phyloP scores from a whole-genome alignment of 2,797 vertebrate genomes.

The Oceanodroma leucorhoa region DNA sequence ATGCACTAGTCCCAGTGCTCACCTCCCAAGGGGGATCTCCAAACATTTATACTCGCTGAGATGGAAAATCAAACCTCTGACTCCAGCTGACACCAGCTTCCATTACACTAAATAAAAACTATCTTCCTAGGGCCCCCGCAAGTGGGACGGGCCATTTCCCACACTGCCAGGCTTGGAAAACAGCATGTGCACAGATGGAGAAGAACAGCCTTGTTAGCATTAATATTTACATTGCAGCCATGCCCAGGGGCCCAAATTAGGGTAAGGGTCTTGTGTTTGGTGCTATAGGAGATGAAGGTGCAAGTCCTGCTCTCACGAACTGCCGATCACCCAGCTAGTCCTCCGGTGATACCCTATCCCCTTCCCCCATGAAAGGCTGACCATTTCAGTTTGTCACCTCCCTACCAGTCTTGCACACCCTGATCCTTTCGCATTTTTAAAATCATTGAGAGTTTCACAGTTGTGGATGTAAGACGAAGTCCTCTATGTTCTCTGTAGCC shows the following conservation, averaged over 20 bases:
- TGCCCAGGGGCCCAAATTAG: neutral
- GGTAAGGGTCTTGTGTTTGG: neutral
- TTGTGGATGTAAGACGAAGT: neutral
- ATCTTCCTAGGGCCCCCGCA: neutral
- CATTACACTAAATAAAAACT: neutral
- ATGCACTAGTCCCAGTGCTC: neutral
- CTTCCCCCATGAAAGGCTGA: neutral
- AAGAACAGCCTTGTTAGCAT: neutral
- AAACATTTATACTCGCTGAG: neutral
- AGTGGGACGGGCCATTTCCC: neutral
- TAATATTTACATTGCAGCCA: neutral
- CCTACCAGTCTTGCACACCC: neutral
- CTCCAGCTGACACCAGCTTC: constrained; percentile 42
- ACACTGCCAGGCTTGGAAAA: neutral
- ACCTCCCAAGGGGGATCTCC: neutral
- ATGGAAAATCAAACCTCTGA: constrained; percentile 35
- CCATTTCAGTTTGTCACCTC: neutral
- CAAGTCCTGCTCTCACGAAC: neutral
- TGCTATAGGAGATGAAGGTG: neutral
- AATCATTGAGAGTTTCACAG: neutral
- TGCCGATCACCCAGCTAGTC: neutral
- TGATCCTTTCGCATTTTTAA: neutral
- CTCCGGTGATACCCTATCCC: neutral
- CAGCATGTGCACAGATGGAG: neutral
- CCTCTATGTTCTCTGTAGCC: neutral